Evolutionary conservation across 2,888 invertebrate genomes (phyloP), one percentile per base, ranked within the genome.

Genomic region (Atherix ibis): DNA sequence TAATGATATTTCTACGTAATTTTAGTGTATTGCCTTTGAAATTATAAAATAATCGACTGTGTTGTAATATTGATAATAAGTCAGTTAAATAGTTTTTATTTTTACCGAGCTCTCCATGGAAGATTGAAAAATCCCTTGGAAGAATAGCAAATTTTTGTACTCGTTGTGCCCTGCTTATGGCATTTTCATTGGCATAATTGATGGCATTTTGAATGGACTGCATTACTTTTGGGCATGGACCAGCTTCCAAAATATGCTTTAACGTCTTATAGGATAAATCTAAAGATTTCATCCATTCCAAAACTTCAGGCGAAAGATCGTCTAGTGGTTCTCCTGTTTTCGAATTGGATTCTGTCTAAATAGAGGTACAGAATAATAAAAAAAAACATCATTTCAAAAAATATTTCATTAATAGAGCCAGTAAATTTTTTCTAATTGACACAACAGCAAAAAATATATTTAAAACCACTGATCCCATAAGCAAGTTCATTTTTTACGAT

Each of bases 61-160:
- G 6, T 13, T 8, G 15, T 5, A 29, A 5, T 12, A 9, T 27
- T 27, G 5, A 27, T n/a, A n/a, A n/a, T n/a, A n/a, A n/a, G n/a
- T n/a, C n/a, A 10, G n/a, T 4, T 18, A 18, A 10, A 24, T 24
- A 19, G 8, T 14, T 3, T 24, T 4, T 31, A 18, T 16, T 18
- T 39, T 45, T 40, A 51, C 51, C 58, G 74, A 77, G 62, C 67
- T 92, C 92, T 37, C 85, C 89, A 4, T 83, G 80, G 25, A 73
- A 66, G 40, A 85, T 62, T 4, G 88, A 84, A 60, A 92, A 89
- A 58, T 92, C 91, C 22, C 66, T 67, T 0, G 88, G 84, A 32
- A 92, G 63, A 33, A 92, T 68, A 2, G 71, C 63, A 62, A 88
- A 84, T 54, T 91, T 91, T 58, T 89, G 87, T 36, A 92, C 70